Conservation (phyloP, 2,113 vertebrate genomes). For the Epinephelus fuscoguttatus region DNA sequence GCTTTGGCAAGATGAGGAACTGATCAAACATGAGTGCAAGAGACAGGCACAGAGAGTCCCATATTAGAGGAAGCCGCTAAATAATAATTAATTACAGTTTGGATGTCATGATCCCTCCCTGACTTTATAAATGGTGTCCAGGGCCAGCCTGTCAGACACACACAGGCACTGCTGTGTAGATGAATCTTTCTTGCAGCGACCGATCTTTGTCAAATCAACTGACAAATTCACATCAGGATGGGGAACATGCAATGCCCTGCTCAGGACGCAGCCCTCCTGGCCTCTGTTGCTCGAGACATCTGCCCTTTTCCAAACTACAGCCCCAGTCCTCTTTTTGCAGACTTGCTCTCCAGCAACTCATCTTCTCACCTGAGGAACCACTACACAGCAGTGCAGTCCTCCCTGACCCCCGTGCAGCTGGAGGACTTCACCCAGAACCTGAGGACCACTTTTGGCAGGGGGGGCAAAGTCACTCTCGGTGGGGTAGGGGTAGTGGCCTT, state of each 20-base stretch:
- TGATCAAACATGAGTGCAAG: neutral
- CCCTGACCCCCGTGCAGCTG: conserved; percentile 51
- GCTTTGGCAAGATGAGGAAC: neutral
- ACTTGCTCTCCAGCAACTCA: conserved; percentile 31
- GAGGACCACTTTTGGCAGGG: conserved; percentile 50
- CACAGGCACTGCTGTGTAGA: neutral
- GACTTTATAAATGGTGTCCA: neutral
- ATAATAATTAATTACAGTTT: neutral
- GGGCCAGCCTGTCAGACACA: neutral
- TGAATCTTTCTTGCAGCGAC: neutral
- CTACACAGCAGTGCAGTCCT: conserved; percentile 34
- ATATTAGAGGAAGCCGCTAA: neutral
- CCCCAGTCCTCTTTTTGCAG: neutral
- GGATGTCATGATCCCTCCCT: neutral
- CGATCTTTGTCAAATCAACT: neutral
- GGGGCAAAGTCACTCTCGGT: conserved; percentile 45
- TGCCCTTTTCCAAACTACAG: conserved; percentile 57
- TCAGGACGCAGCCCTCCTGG: neutral
- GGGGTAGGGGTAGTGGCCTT: conserved; percentile 55
- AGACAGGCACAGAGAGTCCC: neutral
- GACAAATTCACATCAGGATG: conserved; percentile 6
- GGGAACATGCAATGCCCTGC: conserved; percentile 11
- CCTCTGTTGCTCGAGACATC: conserved; percentile 32
- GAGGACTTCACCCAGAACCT: conserved; percentile 51
- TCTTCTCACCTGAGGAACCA: conserved; percentile 35